Base-by-base conservation (phyloP, 2,797 vertebrate species). In the Borostomias antarcticus region DNA sequence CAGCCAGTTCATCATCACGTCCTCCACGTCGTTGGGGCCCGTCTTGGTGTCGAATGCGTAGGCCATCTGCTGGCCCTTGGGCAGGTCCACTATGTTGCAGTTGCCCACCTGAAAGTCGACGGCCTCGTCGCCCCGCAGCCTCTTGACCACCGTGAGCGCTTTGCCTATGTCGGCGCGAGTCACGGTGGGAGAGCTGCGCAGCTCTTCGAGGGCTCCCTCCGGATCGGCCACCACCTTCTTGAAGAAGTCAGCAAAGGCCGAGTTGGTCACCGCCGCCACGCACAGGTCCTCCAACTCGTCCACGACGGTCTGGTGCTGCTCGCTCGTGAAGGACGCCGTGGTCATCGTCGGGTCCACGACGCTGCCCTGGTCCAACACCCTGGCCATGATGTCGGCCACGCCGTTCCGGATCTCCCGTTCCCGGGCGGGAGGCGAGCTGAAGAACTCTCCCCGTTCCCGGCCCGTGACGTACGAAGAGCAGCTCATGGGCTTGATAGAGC, bases 41-140 rank as follows among this genome's bases (percentile, higher is more conserved):
- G 50, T 52, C 50, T 52, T 52, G 50, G 19, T 52, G 21, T 52
- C 50, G 21, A 52, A 52, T 25, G 50, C 50, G 50, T 52, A 52
- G 50, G 50, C 50, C 21, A 52, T 23, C 50, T 52, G 50, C 21
- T 52, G 50, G 19, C 50, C 50, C 21, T 52, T 52, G 19, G 50
- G 50, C 21, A 52, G 19, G 50, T 52, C 50, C 21, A 52, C 21
- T 23, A 52, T 25, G 21, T 52, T 25, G 45, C 45, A 48, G 45
- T 48, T 48, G 45, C 45, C 45, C 45, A 48, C 45, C 45, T 48
- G 15, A 48, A 48, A 48, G 45, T 48, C 33, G 33, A 35, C 33
- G 33, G 50, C 50, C 19, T 52, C 21, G 21, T 25, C 19, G 21
- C 50, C 50, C 21, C 21, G 19, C 21, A 52, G 50, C 21, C 21